Evolutionary conservation across 2,113 vertebrate species (phyloP), one percentile per base, ranked within the genome.

Genomic region (Hypocryptadius cinnamomeus): DNA sequence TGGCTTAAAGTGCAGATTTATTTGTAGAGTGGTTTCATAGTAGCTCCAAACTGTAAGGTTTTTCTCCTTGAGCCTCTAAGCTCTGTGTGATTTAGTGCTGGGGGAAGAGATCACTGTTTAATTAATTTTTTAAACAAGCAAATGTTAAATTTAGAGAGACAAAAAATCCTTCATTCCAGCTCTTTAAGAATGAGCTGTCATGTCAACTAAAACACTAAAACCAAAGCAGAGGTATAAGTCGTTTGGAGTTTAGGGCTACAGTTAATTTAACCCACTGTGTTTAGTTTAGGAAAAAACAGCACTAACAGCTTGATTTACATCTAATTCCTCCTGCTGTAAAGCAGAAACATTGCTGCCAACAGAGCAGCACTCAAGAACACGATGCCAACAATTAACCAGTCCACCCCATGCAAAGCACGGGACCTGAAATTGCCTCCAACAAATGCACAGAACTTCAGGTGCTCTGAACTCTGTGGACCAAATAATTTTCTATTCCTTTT

Each of bases 91-190:
- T 80, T 73, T 86, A 64, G 13, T 83, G 25, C 35, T 73, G 15
- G 40, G 8, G 28, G 25, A 87, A 65, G 61, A 79, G 73, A 90
- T 76, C 73, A 40, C 27, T 10, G 14, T 60, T 94, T 68, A 92
- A 84, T 90, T 92, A 70, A 23, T 71, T 73, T 94, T 84, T 95
- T 20, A 35, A 94, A 66, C 57, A 87, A 94, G 57, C 65, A 87
- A 86, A 79, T 30, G 20, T 5, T 86, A 56, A 69, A 68, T 84
- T 78, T 28, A 31, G 23, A 50, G 42, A 65, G 28, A 56, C 45
- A 87, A 84, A 87, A 86, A 69, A 21, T 8, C 22, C 23, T 73
- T 77, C 14, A 16, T 79, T 69, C 45, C 28, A 79, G 21, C 40
- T 87, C 28, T 81, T 76, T 57, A 79, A 69, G 53, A 90, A 48